Conservation (phyloP, 2,888 invertebrate genomes). For the Diaphora mendica region DNA sequence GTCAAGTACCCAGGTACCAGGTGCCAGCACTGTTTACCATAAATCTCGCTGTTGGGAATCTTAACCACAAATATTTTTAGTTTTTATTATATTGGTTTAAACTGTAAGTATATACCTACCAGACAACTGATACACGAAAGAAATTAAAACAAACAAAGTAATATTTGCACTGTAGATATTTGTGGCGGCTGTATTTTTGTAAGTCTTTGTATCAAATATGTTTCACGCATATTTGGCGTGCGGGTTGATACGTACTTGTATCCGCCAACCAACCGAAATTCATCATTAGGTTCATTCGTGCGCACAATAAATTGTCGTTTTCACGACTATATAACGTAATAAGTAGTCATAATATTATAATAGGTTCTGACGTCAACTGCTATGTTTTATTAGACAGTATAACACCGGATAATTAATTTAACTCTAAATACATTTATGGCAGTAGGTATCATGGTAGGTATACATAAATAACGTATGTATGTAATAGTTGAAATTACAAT, state of each 20-base stretch:
- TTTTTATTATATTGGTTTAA: not conserved
- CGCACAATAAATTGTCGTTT: conserved; percentile 7
- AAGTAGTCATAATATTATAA: conserved; percentile 9
- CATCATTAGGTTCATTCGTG: conserved; percentile 8
- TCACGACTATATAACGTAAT: conserved; percentile 10
- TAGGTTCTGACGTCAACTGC: conserved; percentile 13
- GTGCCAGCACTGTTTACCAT: not conserved
- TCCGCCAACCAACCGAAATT: conserved; percentile 5
- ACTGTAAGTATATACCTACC: not conserved
- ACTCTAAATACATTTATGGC: not conserved
- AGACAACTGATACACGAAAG: not conserved
- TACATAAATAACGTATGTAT: not conserved
- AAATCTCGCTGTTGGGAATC: conserved; percentile 1
- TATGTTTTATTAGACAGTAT: not conserved
- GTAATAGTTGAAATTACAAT: too few species aligned
- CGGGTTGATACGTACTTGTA: conserved; percentile 3
- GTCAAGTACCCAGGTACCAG: not conserved
- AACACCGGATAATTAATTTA: not conserved
- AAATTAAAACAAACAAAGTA: not conserved
- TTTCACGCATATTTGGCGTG: conserved; percentile 14
- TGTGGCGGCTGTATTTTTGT: not conserved
- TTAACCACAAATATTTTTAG: not conserved
- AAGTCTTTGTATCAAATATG: not conserved
- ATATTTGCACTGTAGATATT: not conserved
- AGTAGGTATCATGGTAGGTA: too few species aligned